Evolutionary conservation across 2,113 vertebrate genomes (phyloP).

Genomic region (Cryptotis parvus): DNA sequence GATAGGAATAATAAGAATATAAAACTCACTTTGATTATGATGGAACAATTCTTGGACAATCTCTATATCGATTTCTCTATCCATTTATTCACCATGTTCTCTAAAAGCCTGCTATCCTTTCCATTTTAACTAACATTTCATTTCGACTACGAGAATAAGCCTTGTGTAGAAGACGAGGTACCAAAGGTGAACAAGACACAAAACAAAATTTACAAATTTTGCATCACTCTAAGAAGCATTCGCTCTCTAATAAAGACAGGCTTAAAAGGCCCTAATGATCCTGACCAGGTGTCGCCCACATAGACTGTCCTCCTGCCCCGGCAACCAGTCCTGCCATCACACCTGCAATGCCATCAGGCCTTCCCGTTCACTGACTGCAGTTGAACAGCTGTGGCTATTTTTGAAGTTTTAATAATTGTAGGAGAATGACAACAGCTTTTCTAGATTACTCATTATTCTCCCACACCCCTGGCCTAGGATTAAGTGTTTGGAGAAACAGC

Average conservation of each 20-base stretch:
- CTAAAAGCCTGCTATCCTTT: neutral
- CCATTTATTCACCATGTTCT: neutral
- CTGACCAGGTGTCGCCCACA: neutral
- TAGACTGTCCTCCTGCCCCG: neutral
- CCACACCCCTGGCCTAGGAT: neutral
- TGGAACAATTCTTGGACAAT: neutral
- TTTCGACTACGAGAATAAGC: neutral
- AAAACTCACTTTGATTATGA: neutral
- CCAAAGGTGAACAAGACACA: neutral
- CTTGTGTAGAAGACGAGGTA: neutral
- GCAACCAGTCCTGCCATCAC: neutral
- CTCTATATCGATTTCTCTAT: neutral
- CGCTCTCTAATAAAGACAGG: neutral
- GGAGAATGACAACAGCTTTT: neutral
- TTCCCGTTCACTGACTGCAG: neutral
- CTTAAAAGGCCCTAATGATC: neutral
- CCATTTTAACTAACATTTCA: slow-evolving; percentile 38
- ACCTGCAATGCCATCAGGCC: neutral
- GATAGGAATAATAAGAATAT: slow-evolving; percentile 10
- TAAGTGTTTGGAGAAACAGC: neutral
- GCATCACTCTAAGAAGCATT: neutral
- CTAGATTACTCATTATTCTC: no score
- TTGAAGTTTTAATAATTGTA: slow-evolving; percentile 44
- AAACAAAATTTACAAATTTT: neutral
- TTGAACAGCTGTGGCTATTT: neutral